These are phyloP conservation scores for Enteromius radiatus DNA, from an alignment of 2,797 vertebrate genomes.

Conservation along the genomic window DNA sequence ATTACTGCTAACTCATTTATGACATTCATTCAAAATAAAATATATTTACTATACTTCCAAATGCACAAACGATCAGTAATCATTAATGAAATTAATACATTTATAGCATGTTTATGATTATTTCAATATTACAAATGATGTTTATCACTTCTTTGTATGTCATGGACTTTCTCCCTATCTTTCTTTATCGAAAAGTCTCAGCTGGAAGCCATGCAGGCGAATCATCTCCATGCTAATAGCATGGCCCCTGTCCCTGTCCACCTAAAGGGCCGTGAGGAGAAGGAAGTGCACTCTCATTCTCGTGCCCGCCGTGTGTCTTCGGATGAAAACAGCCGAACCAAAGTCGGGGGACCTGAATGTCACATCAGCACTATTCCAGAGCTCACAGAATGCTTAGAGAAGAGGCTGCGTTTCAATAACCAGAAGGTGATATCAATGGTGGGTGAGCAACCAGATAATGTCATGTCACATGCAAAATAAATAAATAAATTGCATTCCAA, in stretches of 20 bases:
- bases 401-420: slow-evolving; percentile 78
- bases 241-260: slow-evolving; percentile 73
- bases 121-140: background rate
- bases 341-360: slow-evolving; percentile 69
- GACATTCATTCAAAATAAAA: background rate
- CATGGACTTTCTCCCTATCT: background rate
- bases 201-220: slow-evolving; percentile 81
- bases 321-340: slow-evolving; percentile 71
- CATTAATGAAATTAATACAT: background rate
- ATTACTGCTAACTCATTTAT: background rate
- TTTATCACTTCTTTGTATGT: background rate
- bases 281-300: slow-evolving; percentile 73
- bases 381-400: slow-evolving; percentile 85
- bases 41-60: background rate
- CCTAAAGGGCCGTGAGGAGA: slow-evolving; percentile 78
- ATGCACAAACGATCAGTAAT: background rate
- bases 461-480: background rate
- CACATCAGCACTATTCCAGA: slow-evolving; percentile 82
- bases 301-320: slow-evolving; percentile 77
- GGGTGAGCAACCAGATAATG: slow-evolving; percentile 57
- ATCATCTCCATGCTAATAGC: slow-evolving; percentile 73
- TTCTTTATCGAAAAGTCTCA: slow-evolving; percentile 74
- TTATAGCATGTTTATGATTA: background rate
- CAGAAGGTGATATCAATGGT: slow-evolving; percentile 80
- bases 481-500: background rate